Base-by-base conservation (phyloP, 2,797 vertebrate genomes). In the Epinephelus malabaricus region DNA sequence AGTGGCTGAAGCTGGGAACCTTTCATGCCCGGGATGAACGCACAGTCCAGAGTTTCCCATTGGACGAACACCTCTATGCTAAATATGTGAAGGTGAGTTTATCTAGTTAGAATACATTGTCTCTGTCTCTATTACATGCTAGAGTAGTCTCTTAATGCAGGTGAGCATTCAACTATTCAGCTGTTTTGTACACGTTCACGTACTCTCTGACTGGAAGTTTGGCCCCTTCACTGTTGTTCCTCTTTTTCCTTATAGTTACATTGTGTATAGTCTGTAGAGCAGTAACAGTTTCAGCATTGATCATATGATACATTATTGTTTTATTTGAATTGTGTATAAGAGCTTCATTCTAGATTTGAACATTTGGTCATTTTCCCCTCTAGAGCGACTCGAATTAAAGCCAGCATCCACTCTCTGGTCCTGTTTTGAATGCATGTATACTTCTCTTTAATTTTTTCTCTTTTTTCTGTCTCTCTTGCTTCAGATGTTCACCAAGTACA, bases 401-500 rank as follows among this genome's bases (percentile, higher is more conserved):
- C 27, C 46, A 73, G 7, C 61, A 38, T 40, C 50, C 10, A 3
- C 25, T 54, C 8, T 63, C 15, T 66, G 21, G 46, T 83, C 62
- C 70, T 88, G 73, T 90, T 84, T 11, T 89, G 27, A 79, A 74
- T 83, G 89, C 88, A 86, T 83, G 89, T 73, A 43, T 79, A 69
- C 51, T 25, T 76, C 69, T 82, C 63, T 72, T 83, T 90, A 86
- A 90, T 85, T 81, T 49, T 76, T 83, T 86, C 72, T 83, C 62
- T 79, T 64, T 81, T 81, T 78, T 77, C 76, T 89, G 53, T 89
- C 86, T 88, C 58, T 85, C 87, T 81, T 90, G 96, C 97, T 95
- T 99, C 97, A 99, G 98, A 99, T 99, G 97, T 99, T 99, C 97
- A 97, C 97, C 97, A 99, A 99, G 94, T 99, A 99, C 96, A 96